phyloP scores from a whole-genome alignment of 2,888 invertebrate genomes.

The Dicycla oo region DNA sequence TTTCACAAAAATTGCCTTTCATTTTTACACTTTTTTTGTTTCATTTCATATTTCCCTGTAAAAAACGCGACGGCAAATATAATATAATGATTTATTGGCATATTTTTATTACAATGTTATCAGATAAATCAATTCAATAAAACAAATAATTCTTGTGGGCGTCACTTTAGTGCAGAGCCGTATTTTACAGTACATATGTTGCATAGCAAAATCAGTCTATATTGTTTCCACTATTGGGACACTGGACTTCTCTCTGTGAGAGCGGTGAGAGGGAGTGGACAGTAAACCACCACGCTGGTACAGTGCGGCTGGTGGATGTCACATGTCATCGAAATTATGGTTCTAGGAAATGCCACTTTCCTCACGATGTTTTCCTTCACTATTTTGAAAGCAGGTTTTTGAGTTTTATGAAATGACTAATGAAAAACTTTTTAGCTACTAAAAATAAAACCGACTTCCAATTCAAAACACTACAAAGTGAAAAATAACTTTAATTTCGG shows the following conservation, averaged over 20 bases:
- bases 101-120: conserved; percentile 18
- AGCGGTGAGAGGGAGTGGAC: background rate
- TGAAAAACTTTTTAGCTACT: too few relatives aligned
- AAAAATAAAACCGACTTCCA: too few relatives aligned
- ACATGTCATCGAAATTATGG: background rate
- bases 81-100: conserved; percentile 17
- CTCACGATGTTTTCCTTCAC: background rate
- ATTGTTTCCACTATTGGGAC: background rate
- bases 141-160: background rate
- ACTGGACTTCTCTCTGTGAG: background rate
- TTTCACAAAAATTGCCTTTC: background rate
- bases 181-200: background rate
- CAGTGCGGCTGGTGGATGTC: background rate
- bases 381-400: background rate
- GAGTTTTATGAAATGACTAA: too few relatives aligned
- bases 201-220: background rate
- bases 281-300: background rate
- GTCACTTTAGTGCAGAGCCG: background rate
- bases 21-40: conserved; percentile 23
- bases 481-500: too few relatives aligned
- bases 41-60: background rate
- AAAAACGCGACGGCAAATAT: background rate
- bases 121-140: background rate
- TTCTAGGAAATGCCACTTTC: background rate
- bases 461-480: too few relatives aligned